Percentiles rank a stretch among this genome's conserved stretches.
These are phyloP conservation scores for Semaprochilodus insignis DNA, from an alignment of 2,797 vertebrate species.

Conservation along the genomic window DNA sequence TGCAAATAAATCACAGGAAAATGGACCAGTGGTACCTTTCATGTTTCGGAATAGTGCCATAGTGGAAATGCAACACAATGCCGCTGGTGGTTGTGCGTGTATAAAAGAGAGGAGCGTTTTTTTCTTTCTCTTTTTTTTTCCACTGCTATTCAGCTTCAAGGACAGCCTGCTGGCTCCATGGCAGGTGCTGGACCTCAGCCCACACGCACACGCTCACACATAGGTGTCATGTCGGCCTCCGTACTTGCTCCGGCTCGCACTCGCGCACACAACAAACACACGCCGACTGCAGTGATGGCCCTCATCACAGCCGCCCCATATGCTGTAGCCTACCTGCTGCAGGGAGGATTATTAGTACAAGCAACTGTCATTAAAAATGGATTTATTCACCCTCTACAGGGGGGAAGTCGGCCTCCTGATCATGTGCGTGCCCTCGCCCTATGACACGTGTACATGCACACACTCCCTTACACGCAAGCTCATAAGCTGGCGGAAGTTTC, in stretches of 20 bases:
- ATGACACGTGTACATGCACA: conserved; percentile 23
- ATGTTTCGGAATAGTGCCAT: not conserved
- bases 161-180: conserved; percentile 37
- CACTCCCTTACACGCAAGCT: not conserved
- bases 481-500: not conserved
- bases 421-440: conserved; percentile 35
- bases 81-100: conserved; percentile 15
- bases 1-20: conserved; percentile 20
- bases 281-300: conserved; percentile 49
- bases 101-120: not conserved
- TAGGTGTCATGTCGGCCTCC: not conserved
- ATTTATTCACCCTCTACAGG: conserved; percentile 79
- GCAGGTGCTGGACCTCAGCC: conserved; percentile 43
- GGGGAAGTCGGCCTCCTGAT: conserved; percentile 41
- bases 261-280: conserved; percentile 50
- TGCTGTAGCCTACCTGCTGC: conserved; percentile 80
- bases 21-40: not conserved
- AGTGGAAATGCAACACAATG: conserved; percentile 27
- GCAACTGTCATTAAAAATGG: conserved; percentile 83
- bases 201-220: conserved; percentile 26
- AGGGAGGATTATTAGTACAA: conserved; percentile 80
- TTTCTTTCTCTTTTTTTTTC: conserved; percentile 24
- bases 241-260: conserved; percentile 16
- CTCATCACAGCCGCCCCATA: conserved; percentile 72
- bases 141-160: conserved; percentile 37